phyloP scores from a whole-genome alignment of 2,113 vertebrate genomes.

The Dromiciops gliroides region DNA sequence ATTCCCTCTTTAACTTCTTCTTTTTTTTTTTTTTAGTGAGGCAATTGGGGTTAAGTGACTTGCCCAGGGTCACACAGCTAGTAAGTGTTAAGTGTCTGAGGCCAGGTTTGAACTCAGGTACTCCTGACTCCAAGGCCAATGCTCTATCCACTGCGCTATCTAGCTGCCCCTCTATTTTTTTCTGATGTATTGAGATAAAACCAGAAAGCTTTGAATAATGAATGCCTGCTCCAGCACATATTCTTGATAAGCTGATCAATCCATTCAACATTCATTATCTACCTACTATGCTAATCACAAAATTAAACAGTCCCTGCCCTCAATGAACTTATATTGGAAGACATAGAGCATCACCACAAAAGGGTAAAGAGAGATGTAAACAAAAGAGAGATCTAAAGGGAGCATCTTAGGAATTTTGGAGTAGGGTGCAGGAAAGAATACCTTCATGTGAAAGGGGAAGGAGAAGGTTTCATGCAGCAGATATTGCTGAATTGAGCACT shows the following conservation, averaged over 20 bases:
- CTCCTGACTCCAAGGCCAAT: no score
- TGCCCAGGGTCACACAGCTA: no score
- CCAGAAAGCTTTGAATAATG: background rate
- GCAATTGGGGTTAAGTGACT: no score
- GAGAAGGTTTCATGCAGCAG: background rate
- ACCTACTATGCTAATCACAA: background rate
- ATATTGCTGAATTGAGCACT: background rate
- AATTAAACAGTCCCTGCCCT: background rate
- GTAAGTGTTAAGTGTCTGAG: no score
- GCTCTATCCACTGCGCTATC: no score
- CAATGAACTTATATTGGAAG: background rate
- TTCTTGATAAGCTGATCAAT: background rate
- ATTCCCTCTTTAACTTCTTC: background rate
- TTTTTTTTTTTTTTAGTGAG: no score
- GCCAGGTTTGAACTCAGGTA: no score
- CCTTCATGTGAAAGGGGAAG: background rate
- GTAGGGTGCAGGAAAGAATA: background rate
- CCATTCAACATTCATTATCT: background rate
- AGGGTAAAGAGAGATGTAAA: background rate
- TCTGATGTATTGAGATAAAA: background rate
- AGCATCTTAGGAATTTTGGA: background rate
- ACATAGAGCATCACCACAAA: background rate
- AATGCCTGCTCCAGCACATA: background rate
- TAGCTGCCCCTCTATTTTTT: no score
- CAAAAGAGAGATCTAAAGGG: background rate